Base-by-base conservation (phyloP, 2,113 vertebrate species). In the Leucopsar rothschildi region DNA sequence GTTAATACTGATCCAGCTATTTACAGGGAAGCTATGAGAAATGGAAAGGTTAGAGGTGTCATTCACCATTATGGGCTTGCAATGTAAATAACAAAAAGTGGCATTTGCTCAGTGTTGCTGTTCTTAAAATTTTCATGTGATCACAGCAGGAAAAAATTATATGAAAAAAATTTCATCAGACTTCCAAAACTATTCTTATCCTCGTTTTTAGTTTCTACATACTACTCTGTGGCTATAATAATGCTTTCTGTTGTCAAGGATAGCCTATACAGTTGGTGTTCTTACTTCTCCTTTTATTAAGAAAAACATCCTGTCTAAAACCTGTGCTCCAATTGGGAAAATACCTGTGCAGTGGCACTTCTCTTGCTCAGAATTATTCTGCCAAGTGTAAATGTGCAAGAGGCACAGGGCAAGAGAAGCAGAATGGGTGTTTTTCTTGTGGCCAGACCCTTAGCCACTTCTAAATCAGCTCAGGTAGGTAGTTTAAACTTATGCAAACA, bases 221-320 rank as follows among this genome's bases (percentile, higher is more conserved):
- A 40, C 65, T 69, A 75, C 53, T 55, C 50, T 77, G 33, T 82
- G 52, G 40, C 65, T 73, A 11, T 95, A 94, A 86, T 95, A 93
- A 90, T 69, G 37, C 50, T 50, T 93, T 85, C 76, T 77, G 45
- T 96, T 96, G 92, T 53, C 69, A 92, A 66, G 55, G 57, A 35
- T 59, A 88, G 84, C 60, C 73, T 92, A 19, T 90, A 93, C 55
- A 66, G 16, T 50, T 22, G 6, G 40, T 73, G 31, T 94, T 91
- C 57, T 82, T 27, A 11, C 73, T 93, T 37, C 64, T 85, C 59
- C 64, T 76, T 86, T 55, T 92, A 87, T 82, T 22, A 2, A 52
- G n/a, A 95, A 95, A 89, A 93, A 82, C 37, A n/a, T 78, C 64
- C 73, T 95, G 50, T 88, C 61, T 94, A 87, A 96, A 96, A 94